Evolutionary conservation across 1,140 invertebrate species (phyloP).

Genomic region (Aphaenogaster rudis): DNA sequence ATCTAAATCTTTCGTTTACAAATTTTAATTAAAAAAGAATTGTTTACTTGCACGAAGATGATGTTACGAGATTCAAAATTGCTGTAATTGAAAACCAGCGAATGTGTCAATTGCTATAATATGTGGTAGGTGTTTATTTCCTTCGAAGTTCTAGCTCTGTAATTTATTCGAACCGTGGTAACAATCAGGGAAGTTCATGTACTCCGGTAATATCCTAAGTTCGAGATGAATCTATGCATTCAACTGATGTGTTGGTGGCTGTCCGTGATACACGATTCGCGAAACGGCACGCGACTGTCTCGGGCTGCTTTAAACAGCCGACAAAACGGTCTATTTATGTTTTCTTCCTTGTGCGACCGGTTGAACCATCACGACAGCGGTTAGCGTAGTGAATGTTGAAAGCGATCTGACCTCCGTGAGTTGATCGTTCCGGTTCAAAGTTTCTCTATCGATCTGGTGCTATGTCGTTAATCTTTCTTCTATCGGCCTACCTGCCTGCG

Average conservation of each 20-base stretch:
- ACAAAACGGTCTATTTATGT: constrained; percentile 33
- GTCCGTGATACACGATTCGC: background rate
- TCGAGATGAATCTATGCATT: constrained; percentile 28
- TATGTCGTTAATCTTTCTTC: constrained; percentile 22
- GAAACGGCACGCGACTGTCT: constrained; percentile 52
- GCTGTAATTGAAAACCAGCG: background rate
- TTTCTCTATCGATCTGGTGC: constrained; percentile 27
- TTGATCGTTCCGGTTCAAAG: constrained; percentile 44
- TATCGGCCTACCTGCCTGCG: background rate
- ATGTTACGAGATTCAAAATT: background rate
- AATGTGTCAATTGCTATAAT: background rate
- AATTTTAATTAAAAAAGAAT: background rate
- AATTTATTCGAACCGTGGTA: constrained; percentile 1
- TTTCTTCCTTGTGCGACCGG: constrained; percentile 39
- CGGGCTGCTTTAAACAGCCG: constrained; percentile 33
- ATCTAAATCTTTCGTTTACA: background rate
- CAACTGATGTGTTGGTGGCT: background rate
- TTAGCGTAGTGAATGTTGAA: background rate
- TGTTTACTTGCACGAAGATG: background rate
- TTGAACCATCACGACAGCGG: constrained; percentile 18
- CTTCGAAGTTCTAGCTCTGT: background rate
- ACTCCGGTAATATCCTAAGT: background rate
- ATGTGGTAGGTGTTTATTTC: background rate
- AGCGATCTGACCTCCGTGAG: constrained; percentile 22
- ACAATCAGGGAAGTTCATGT: background rate